phyloP scores from a whole-genome alignment of 2,797 vertebrate genomes.

The Falco berigora region DNA sequence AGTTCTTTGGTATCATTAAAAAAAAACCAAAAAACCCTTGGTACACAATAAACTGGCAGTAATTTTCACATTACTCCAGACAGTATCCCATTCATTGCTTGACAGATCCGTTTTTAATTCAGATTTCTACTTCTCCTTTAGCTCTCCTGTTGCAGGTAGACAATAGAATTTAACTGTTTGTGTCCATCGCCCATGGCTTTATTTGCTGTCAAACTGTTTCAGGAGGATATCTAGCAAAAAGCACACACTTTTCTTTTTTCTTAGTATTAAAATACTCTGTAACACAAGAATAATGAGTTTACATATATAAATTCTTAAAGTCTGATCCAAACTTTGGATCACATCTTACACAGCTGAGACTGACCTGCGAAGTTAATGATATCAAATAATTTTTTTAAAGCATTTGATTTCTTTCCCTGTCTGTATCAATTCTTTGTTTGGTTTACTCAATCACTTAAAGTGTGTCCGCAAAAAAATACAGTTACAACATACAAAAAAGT shows the following conservation, averaged over 20 bases:
- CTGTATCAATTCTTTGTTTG: background rate
- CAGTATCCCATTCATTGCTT: background rate
- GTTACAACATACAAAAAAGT: background rate
- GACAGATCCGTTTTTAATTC: background rate
- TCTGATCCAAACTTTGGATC: background rate
- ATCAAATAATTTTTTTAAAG: background rate
- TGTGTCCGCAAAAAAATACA: background rate
- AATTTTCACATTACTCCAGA: conserved; percentile 2
- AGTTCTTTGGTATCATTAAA: background rate
- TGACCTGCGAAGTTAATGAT: background rate
- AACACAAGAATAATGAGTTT: background rate
- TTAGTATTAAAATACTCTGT: background rate
- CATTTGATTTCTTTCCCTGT: background rate
- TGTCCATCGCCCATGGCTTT: background rate
- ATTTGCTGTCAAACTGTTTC: background rate
- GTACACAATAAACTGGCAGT: background rate
- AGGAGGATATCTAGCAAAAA: background rate
- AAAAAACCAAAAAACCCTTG: background rate
- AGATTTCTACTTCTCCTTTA: background rate
- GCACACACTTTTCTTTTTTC: background rate
- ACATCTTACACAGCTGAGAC: background rate
- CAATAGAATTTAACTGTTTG: conserved; percentile 6
- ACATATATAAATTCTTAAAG: background rate
- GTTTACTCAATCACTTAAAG: background rate
- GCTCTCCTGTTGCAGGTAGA: background rate